A percentile compares a stretch with the other conserved stretches of the same genome.
phyloP scores from a whole-genome alignment of 2,797 vertebrate species.

The Molossus alvarezi region DNA sequence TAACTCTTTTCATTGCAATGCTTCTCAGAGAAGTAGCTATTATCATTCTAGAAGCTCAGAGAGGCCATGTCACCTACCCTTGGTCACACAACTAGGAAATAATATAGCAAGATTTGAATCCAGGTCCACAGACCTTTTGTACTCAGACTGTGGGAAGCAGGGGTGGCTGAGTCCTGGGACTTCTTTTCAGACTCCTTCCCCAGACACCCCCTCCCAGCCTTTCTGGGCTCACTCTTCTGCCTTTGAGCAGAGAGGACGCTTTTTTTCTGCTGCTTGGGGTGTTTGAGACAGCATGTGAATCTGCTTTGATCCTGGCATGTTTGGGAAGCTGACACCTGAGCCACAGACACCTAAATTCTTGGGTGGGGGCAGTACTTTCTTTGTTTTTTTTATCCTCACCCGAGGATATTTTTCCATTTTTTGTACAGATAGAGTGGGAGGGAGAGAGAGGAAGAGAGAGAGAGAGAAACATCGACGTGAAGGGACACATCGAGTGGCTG shows the following conservation, averaged over 20 bases:
- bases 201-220: not conserved
- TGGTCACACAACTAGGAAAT: constrained; percentile 21
- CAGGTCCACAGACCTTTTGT: not conserved
- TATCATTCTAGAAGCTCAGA: constrained; percentile 60
- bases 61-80: not conserved
- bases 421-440: too few relatives aligned
- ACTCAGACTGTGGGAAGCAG: constrained; percentile 14
- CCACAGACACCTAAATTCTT: constrained; percentile 5
- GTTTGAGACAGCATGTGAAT: constrained; percentile 1
- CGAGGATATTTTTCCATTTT: too few relatives aligned
- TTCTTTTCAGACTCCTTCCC: constrained; percentile 6
- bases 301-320: constrained; percentile 26
- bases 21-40: constrained; percentile 31
- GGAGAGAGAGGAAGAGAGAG: too few relatives aligned
- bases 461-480: too few relatives aligned
- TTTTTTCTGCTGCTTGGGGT: constrained; percentile 36
- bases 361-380: too few relatives aligned
- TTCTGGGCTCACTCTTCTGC: not conserved
- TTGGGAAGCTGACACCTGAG: not conserved
- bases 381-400: too few relatives aligned
- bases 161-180: not conserved
- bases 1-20: constrained; percentile 31
- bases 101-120: constrained; percentile 5
- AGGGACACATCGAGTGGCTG: too few relatives aligned
- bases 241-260: not conserved